phyloP scores from a whole-genome alignment of 2,113 vertebrate genomes.

The Reinhardtius hippoglossoides region DNA sequence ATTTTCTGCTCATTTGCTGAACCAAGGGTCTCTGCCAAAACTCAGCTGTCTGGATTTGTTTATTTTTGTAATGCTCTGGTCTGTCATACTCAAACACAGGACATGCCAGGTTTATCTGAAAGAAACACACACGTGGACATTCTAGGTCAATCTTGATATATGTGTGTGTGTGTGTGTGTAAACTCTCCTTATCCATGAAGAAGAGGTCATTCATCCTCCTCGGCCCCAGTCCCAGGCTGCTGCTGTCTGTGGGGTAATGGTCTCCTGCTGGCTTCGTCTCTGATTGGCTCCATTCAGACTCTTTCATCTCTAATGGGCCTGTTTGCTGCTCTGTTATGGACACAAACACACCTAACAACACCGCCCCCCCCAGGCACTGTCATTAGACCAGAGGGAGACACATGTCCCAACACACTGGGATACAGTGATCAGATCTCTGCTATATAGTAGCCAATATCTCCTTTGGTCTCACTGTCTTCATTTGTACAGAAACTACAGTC shows the following conservation, averaged over 20 bases:
- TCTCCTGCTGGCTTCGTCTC: slow-evolving; percentile 71
- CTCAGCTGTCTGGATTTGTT: too few species aligned
- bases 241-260: slow-evolving; percentile 70
- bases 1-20: neutral
- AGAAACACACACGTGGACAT: neutral
- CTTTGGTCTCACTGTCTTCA: neutral
- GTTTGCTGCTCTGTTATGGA: slow-evolving; percentile 84
- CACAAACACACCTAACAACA: slow-evolving; percentile 67
- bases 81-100: too few species aligned
- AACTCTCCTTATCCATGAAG: slow-evolving; percentile 14
- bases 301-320: slow-evolving; percentile 86
- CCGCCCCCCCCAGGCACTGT: neutral
- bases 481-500: neutral
- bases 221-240: slow-evolving; percentile 48
- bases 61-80: too few species aligned
- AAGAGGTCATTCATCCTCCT: neutral
- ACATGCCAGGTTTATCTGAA: neutral
- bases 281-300: slow-evolving; percentile 77
- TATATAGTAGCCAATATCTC: neutral
- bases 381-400: slow-evolving; percentile 28
- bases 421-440: slow-evolving; percentile 3
- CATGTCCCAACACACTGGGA: slow-evolving; percentile 28
- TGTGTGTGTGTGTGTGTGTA: slow-evolving; percentile 16
- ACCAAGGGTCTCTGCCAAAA: too few species aligned
- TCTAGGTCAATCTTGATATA: neutral